These are phyloP conservation scores for Parascotia fuliginaria DNA, from an alignment of 2,888 invertebrate genomes.

Conservation along the genomic window DNA sequence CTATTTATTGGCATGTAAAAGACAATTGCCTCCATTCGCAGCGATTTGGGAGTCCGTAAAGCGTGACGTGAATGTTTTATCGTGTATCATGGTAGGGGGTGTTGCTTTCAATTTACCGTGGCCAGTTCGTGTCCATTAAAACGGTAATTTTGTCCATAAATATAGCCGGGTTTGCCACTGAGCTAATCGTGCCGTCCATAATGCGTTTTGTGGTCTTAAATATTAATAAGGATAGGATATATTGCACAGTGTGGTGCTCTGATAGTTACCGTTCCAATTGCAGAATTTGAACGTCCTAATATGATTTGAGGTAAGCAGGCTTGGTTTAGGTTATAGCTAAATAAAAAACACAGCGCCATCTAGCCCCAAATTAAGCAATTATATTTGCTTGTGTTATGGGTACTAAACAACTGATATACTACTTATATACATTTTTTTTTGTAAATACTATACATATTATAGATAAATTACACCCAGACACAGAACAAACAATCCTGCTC, in stretches of 20 bases:
- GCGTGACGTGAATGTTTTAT: conserved; percentile 40
- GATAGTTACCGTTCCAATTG: conserved; percentile 27
- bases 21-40: conserved; percentile 37
- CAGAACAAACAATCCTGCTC: too few species aligned
- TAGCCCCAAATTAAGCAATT: too few species aligned
- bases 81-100: conserved; percentile 39
- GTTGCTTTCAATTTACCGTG: conserved; percentile 53
- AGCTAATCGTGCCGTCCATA: conserved; percentile 50
- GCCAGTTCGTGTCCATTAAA: conserved; percentile 55
- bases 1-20: conserved; percentile 32
- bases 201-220: conserved; percentile 49
- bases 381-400: too few species aligned
- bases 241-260: conserved; percentile 19
- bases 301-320: conserved; percentile 2
- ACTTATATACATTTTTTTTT: too few species aligned
- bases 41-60: conserved; percentile 19
- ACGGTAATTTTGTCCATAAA: conserved; percentile 57
- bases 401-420: too few species aligned
- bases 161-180: conserved; percentile 42
- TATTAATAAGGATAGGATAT: conserved; percentile 45
- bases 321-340: neutral
- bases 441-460: too few species aligned
- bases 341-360: too few species aligned
- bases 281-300: conserved; percentile 1
- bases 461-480: too few species aligned